Evolutionary conservation across 2,797 vertebrate genomes (phyloP).

Genomic region (Crenichthys baileyi): DNA sequence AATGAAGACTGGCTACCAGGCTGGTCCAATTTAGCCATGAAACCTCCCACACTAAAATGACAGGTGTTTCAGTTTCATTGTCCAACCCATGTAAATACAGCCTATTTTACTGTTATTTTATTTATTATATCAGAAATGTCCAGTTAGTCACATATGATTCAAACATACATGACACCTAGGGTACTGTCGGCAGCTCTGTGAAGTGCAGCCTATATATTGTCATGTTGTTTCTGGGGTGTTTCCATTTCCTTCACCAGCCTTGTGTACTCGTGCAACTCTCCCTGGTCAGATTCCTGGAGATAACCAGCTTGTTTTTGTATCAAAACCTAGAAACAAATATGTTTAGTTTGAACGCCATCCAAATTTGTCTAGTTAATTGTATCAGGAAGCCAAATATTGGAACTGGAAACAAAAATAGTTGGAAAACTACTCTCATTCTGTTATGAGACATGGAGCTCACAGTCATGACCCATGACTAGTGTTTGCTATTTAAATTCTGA

Average conservation of each 20-base stretch:
- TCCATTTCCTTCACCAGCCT: not conserved
- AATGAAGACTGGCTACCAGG: too few relatives aligned
- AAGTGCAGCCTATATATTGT: not conserved
- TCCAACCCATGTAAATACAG: too few relatives aligned
- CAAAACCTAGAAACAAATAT: not conserved
- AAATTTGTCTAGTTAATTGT: not conserved
- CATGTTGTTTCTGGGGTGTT: not conserved
- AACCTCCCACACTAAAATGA: too few relatives aligned
- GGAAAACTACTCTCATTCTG: conserved; percentile 10
- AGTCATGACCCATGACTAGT: conserved; percentile 25
- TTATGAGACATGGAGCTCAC: conserved; percentile 21
- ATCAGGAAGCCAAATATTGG: not conserved
- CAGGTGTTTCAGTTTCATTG: too few relatives aligned
- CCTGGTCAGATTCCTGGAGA: not conserved
- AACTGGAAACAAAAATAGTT: conserved; percentile 9
- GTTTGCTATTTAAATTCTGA: conserved; percentile 58
- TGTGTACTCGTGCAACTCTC: not conserved
- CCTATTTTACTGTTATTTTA: too few relatives aligned
- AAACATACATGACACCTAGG: too few relatives aligned
- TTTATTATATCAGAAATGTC: not conserved
- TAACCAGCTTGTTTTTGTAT: not conserved
- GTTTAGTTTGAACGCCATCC: not conserved
- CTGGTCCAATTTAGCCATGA: too few relatives aligned
- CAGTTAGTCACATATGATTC: not conserved
- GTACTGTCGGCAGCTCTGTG: too few relatives aligned